A percentile compares a stretch with the other conserved stretches of the same genome.
Evolutionary conservation across 2,113 vertebrate genomes (phyloP).

Genomic region (Pteruthius melanotis): DNA sequence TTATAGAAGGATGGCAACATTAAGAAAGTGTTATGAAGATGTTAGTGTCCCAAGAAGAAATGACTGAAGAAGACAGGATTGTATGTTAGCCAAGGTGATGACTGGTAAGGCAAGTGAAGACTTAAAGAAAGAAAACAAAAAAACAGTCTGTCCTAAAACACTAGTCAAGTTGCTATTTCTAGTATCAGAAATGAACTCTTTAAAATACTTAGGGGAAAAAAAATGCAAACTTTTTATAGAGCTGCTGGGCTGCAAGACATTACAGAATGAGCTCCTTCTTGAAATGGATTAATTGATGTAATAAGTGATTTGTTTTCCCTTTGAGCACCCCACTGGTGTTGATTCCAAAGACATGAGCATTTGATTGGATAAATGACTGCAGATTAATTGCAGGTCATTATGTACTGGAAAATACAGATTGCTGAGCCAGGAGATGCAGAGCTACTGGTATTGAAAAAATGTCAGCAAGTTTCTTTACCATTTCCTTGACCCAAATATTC

Average conservation of each 20-base stretch:
- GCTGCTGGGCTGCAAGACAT: background rate
- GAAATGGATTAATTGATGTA: conserved; percentile 1
- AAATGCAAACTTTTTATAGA: background rate
- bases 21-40: conserved; percentile 3
- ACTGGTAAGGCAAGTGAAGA: background rate
- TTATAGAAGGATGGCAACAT: background rate
- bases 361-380: background rate
- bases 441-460: background rate
- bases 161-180: background rate
- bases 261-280: background rate
- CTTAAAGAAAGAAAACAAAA: background rate
- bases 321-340: background rate
- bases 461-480: background rate
- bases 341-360: conserved; percentile 16
- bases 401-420: background rate
- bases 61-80: background rate
- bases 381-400: background rate
- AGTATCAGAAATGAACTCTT: background rate
- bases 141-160: background rate
- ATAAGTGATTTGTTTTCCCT: background rate
- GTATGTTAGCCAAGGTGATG: background rate
- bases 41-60: background rate
- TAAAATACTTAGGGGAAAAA: background rate
- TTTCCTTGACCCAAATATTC: background rate
- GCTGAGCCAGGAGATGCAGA: background rate